A percentile compares a stretch with the other conserved stretches of the same genome.
phyloP scores from a whole-genome alignment of 2,888 invertebrate species.

The Ptilodon capucinus region DNA sequence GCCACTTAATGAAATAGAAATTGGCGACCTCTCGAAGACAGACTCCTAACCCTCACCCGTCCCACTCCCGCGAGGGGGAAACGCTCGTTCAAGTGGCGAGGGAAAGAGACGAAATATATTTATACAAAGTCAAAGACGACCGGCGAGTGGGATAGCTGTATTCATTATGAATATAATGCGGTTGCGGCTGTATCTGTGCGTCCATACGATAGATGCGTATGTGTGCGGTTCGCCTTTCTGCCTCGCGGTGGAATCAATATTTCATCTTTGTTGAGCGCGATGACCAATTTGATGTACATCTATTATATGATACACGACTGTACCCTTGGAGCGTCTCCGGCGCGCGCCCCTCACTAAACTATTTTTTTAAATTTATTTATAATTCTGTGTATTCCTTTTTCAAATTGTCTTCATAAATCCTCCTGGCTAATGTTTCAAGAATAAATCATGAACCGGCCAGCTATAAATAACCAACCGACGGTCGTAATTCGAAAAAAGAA shows the following conservation, averaged over 20 bases:
- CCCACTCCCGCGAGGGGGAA: conserved; percentile 64
- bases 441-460: conserved; percentile 29
- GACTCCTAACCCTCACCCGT: conserved; percentile 73
- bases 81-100: conserved; percentile 62
- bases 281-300: conserved; percentile 43
- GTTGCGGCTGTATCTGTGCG: conserved; percentile 77
- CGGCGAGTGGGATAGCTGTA: conserved; percentile 80
- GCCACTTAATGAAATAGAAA: conserved; percentile 82
- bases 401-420: conserved; percentile 8
- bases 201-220: conserved; percentile 56
- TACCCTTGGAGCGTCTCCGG: too few species aligned
- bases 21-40: conserved; percentile 80
- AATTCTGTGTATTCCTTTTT: not conserved
- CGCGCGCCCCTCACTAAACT: not conserved
- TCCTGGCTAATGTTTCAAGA: conserved; percentile 16
- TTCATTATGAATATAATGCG: conserved; percentile 83
- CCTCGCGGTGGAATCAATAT: conserved; percentile 75
- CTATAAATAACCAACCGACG: conserved; percentile 44
- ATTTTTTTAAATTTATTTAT: conserved; percentile 10
- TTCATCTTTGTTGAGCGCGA: conserved; percentile 68
- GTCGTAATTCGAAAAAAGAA: conserved; percentile 63
- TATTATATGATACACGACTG: conserved; percentile 16
- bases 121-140: conserved; percentile 82
- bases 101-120: conserved; percentile 78
- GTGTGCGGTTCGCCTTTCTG: conserved; percentile 70